phyloP scores from a whole-genome alignment of 2,888 invertebrate genomes.

The Heteromyza rotundicornis region DNA sequence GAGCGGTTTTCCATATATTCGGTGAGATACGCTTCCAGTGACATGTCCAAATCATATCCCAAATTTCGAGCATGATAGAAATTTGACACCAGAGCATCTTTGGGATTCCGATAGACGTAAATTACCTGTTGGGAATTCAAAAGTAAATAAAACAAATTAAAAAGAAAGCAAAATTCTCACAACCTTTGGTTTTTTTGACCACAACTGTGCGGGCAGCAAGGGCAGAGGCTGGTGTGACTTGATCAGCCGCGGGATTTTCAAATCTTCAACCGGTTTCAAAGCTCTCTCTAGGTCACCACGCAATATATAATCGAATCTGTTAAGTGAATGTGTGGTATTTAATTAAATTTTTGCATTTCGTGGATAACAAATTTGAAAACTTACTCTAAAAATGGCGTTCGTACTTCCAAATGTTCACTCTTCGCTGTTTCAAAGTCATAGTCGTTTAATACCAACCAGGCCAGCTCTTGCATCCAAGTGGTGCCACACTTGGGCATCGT shows the following conservation, averaged over 20 bases:
- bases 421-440: conserved; percentile 49
- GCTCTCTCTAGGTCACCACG: conserved; percentile 25
- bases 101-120: conserved; percentile 82
- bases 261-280: conserved; percentile 26
- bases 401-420: conserved; percentile 35
- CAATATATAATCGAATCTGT: conserved; percentile 33
- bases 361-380: too few relatives aligned
- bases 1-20: conserved; percentile 20
- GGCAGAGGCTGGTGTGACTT: conserved; percentile 48
- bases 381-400: conserved; percentile 51
- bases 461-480: conserved; percentile 57
- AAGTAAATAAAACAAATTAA: too few relatives aligned
- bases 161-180: too few relatives aligned
- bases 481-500: conserved; percentile 53
- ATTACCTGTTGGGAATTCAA: conserved; percentile 72
- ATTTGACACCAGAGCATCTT: conserved; percentile 80
- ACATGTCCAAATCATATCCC: conserved; percentile 34
- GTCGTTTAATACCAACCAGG: conserved; percentile 50
- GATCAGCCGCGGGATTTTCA: conserved; percentile 46
- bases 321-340: too few relatives aligned
- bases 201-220: conserved; percentile 46
- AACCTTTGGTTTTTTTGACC: conserved; percentile 46
- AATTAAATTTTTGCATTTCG: too few relatives aligned
- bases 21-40: conserved; percentile 34
- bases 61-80: conserved; percentile 65